phyloP scores from a whole-genome alignment of 2,113 vertebrate genomes.

The Sturnira hondurensis region DNA sequence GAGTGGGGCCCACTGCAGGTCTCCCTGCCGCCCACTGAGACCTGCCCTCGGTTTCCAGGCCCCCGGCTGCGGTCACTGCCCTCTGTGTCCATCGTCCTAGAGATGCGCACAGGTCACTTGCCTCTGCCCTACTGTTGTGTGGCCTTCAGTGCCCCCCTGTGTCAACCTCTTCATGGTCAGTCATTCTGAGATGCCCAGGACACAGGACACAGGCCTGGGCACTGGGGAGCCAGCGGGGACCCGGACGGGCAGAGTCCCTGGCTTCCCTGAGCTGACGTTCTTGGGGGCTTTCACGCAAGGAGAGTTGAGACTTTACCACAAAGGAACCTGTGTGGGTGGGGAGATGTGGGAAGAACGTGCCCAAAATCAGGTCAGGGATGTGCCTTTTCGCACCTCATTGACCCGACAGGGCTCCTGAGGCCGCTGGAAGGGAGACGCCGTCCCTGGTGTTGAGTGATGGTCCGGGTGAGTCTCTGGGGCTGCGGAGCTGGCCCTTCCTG shows the following conservation, averaged over 20 bases:
- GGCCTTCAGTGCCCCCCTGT: background rate
- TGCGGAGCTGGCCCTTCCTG: background rate
- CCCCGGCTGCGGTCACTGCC: background rate
- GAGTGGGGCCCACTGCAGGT: too few species aligned
- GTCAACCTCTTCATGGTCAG: background rate
- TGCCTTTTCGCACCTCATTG: background rate
- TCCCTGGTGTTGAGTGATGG: background rate
- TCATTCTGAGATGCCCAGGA: background rate
- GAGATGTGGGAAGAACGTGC: too few species aligned
- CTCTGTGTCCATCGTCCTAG: background rate
- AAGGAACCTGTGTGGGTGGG: background rate
- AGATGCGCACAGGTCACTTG: background rate
- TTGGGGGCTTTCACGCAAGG: background rate
- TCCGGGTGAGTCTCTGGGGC: background rate
- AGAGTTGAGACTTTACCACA: background rate
- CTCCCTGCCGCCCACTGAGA: background rate
- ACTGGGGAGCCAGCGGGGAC: background rate
- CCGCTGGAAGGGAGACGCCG: fast-evolving
- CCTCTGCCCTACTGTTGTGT: background rate
- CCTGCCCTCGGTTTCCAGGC: background rate
- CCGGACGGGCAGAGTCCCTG: too few species aligned
- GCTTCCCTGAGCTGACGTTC: background rate
- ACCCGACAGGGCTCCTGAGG: background rate
- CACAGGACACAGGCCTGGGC: background rate
- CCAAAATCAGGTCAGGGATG: background rate